phyloP scores from a whole-genome alignment of 2,797 vertebrate species.

The Bryconaethiops microstoma region DNA sequence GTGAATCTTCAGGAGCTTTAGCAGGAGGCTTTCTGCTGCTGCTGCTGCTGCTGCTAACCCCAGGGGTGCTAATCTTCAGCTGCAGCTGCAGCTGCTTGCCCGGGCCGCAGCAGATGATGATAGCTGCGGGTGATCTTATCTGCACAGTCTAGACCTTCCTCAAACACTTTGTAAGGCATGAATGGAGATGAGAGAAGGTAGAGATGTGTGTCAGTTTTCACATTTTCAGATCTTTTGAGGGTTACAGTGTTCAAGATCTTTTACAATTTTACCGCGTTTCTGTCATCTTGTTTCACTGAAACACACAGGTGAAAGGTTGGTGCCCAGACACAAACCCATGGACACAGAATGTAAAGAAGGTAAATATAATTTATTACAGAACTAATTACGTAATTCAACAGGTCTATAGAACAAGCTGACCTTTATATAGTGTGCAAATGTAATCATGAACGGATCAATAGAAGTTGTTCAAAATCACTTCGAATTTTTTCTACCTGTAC shows the following conservation, averaged over 20 bases:
- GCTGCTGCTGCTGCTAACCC: slow-evolving; percentile 5
- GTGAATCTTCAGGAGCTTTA: background rate
- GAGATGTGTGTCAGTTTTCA: background rate
- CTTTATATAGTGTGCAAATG: too few species aligned
- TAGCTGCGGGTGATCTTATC: slow-evolving; percentile 17
- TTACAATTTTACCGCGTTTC: too few species aligned
- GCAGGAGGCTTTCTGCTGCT: background rate
- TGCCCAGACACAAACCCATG: too few species aligned
- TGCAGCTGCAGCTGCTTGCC: slow-evolving; percentile 23
- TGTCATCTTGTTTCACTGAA: too few species aligned
- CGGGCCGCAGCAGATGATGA: slow-evolving; percentile 5
- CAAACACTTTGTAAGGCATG: background rate
- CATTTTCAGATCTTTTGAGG: background rate
- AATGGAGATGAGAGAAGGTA: background rate
- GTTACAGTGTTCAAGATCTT: background rate
- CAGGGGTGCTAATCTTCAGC: slow-evolving; percentile 21
- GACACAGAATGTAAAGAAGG: too few species aligned
- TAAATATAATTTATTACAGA: too few species aligned
- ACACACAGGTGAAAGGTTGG: too few species aligned
- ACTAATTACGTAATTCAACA: too few species aligned
- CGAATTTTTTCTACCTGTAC: background rate
- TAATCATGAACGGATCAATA: too few species aligned
- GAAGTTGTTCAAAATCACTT: too few species aligned
- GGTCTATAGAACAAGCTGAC: too few species aligned
- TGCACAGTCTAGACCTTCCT: slow-evolving; percentile 14